phyloP scores from a whole-genome alignment of 2,888 invertebrate species.

The Ditula angustiorana region DNA sequence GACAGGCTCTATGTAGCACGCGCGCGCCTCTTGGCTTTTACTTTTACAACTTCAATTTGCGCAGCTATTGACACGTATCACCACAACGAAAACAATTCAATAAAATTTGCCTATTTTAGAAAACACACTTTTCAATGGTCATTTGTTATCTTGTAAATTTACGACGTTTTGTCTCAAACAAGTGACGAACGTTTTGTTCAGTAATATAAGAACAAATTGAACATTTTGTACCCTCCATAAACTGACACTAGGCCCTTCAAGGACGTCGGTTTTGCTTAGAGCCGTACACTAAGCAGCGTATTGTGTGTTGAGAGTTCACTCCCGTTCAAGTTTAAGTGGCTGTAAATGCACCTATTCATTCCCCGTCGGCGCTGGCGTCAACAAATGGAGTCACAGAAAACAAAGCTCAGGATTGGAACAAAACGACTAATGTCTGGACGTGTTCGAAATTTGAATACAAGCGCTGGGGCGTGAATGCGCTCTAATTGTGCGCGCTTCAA shows the following conservation, averaged over 20 bases:
- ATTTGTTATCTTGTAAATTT: slow-evolving; percentile 16
- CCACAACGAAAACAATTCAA: slow-evolving; percentile 28
- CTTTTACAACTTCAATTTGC: slow-evolving; percentile 2
- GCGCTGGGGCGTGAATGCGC: slow-evolving; percentile 71
- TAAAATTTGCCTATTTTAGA: slow-evolving; percentile 26
- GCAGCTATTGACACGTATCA: slow-evolving; percentile 23
- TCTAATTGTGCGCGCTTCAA: slow-evolving; percentile 70
- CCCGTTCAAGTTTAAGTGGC: slow-evolving; percentile 37
- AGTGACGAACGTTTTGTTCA: too few relatives aligned
- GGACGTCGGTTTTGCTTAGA: slow-evolving; percentile 15
- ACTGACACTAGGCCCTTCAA: slow-evolving; percentile 6
- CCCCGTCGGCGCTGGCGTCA: slow-evolving; percentile 36
- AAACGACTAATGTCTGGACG: slow-evolving; percentile 54
- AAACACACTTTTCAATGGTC: slow-evolving; percentile 29
- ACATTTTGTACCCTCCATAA: slow-evolving; percentile 6
- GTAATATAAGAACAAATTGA: neutral
- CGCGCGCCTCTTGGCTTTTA: too few relatives aligned
- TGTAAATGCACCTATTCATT: slow-evolving; percentile 40
- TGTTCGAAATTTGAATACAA: slow-evolving; percentile 78
- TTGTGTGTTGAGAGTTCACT: slow-evolving; percentile 33
- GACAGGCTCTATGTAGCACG: slow-evolving; percentile 16
- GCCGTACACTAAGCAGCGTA: slow-evolving; percentile 27
- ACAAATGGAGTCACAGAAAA: slow-evolving; percentile 44
- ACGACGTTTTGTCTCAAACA: slow-evolving; percentile 16
- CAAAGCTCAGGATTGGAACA: slow-evolving; percentile 45